Conservation (phyloP, 2,888 invertebrate species). For the Agriotes lineatus region DNA sequence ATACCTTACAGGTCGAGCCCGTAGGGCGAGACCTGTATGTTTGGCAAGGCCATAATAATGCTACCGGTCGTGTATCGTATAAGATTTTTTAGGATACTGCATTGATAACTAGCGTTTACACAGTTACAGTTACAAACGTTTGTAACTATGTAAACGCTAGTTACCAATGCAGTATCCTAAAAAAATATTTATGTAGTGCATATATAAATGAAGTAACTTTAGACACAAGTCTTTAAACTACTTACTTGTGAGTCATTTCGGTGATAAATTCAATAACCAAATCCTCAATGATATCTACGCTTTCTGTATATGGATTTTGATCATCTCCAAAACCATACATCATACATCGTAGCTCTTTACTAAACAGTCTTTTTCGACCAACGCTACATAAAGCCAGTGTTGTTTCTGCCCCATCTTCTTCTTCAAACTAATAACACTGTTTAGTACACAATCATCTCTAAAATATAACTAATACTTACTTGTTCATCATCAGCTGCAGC, state of each 20-base stretch:
- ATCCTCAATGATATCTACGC: conserved; percentile 97
- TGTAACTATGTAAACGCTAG: too few species aligned
- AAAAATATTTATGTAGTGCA: too few species aligned
- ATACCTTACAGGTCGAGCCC: too few species aligned
- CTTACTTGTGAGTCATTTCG: conserved; percentile 87
- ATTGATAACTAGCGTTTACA: too few species aligned
- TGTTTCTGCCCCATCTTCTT: conserved; percentile 78
- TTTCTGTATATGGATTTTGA: conserved; percentile 98
- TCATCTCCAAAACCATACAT: conserved; percentile 99
- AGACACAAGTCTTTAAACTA: too few species aligned
- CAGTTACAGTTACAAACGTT: too few species aligned
- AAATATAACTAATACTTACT: conserved; percentile 15
- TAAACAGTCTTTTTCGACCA: conserved; percentile 87
- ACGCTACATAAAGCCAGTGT: conserved; percentile 71
- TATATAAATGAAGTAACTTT: too few species aligned
- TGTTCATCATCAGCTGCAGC: conserved; percentile 41
- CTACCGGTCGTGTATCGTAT: too few species aligned
- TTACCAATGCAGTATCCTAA: too few species aligned
- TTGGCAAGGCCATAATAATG: too few species aligned
- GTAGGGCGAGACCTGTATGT: too few species aligned
- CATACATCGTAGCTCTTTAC: conserved; percentile 96
- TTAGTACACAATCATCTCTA: background rate
- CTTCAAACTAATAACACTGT: conserved; percentile 65
- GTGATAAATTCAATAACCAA: conserved; percentile 97
- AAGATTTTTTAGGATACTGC: too few species aligned